Conservation (phyloP, 1,140 invertebrate genomes). For the Telenomus remus region DNA sequence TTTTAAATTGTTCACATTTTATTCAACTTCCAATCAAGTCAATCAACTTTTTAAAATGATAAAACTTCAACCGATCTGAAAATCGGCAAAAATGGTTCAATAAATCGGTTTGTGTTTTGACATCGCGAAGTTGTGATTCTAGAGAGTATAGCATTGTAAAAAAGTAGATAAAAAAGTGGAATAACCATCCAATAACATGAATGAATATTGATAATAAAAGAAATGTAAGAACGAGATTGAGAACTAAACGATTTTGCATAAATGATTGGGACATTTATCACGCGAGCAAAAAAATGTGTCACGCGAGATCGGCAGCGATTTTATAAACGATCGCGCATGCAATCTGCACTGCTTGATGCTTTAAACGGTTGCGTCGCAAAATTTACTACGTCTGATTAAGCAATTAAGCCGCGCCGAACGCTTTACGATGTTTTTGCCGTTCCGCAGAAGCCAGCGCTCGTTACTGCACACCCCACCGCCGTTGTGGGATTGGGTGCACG, state of each 20-base stretch:
- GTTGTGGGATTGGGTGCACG: slow-evolving; percentile 48
- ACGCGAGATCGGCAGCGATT: too few species aligned
- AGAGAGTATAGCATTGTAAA: too few species aligned
- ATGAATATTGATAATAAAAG: neutral
- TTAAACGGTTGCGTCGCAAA: slow-evolving; percentile 69
- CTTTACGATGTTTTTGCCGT: slow-evolving; percentile 59
- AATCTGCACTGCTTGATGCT: neutral
- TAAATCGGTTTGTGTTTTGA: too few species aligned
- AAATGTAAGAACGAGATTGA: slow-evolving; percentile 28
- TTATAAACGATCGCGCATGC: too few species aligned
- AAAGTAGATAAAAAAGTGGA: too few species aligned
- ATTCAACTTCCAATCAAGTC: too few species aligned
- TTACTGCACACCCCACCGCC: slow-evolving; percentile 61
- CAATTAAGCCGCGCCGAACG: slow-evolving; percentile 66
- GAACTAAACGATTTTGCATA: slow-evolving; percentile 18
- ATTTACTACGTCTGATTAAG: slow-evolving; percentile 75
- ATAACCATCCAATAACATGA: neutral
- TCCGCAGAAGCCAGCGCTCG: slow-evolving; percentile 48
- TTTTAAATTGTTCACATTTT: too few species aligned
- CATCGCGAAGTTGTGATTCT: too few species aligned
- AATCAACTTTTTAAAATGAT: too few species aligned
- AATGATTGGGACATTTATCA: slow-evolving; percentile 1
- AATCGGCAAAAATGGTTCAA: too few species aligned
- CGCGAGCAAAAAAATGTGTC: too few species aligned
- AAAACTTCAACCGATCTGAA: too few species aligned